Percentiles rank a stretch among this genome's conserved stretches.
These are phyloP conservation scores for Lophius piscatorius DNA, from an alignment of 2,113 vertebrate genomes.

Conservation along the genomic window DNA sequence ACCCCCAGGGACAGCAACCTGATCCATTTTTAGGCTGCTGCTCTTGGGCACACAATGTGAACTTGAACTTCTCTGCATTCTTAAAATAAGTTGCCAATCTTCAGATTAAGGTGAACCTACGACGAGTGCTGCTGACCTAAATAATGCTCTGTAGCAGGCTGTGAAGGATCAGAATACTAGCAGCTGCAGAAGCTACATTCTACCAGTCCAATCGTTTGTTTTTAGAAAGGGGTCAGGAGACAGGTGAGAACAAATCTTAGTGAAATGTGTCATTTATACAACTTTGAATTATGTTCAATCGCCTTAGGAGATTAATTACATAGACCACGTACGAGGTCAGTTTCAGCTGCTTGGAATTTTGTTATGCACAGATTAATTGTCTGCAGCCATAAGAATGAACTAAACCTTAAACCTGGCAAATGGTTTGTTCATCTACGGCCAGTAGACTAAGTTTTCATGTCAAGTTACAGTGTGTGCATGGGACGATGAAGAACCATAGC, in stretches of 20 bases:
- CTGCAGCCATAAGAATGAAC: constrained; percentile 11
- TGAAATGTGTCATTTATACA: too few relatives aligned
- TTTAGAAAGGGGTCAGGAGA: not conserved
- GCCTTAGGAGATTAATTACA: too few relatives aligned
- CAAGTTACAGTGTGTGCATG: constrained; percentile 16
- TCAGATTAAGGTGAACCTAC: constrained; percentile 78
- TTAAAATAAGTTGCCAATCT: constrained; percentile 83
- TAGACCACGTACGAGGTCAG: too few relatives aligned
- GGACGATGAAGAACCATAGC: constrained; percentile 24
- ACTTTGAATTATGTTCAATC: too few relatives aligned
- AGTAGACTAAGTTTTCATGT: constrained; percentile 15
- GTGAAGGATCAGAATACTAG: constrained; percentile 42
- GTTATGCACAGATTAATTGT: too few relatives aligned
- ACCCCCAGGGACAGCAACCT: constrained; percentile 60
- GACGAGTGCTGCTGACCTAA: constrained; percentile 72
- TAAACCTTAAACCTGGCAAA: constrained; percentile 24
- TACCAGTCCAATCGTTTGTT: too few relatives aligned
- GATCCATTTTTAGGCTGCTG: constrained; percentile 78
- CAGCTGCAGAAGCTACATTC: constrained; percentile 38
- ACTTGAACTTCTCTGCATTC: constrained; percentile 78
- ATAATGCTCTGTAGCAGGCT: constrained; percentile 61
- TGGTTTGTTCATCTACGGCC: constrained; percentile 14
- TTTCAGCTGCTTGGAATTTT: too few relatives aligned
- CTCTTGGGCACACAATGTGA: constrained; percentile 68
- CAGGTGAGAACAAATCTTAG: not conserved